Evolutionary conservation across 2,888 invertebrate genomes (phyloP).

Genomic region (Cantharis lateralis): DNA sequence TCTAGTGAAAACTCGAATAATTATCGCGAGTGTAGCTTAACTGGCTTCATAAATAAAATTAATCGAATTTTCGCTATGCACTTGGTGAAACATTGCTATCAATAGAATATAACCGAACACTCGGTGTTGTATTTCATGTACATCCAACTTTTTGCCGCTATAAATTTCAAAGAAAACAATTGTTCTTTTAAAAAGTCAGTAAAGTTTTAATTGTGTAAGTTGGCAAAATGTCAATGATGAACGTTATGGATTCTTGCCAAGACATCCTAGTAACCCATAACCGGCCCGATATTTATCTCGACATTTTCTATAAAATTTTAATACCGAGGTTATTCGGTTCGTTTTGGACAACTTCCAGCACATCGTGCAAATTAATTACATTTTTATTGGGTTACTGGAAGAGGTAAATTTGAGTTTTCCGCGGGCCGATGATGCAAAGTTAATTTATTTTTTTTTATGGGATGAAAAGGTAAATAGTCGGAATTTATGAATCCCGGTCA

Average conservation of each 20-base stretch:
- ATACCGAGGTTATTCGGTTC: not conserved
- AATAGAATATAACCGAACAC: not conserved
- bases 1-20: not conserved
- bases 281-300: not conserved
- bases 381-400: not conserved
- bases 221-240: not conserved
- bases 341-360: not conserved
- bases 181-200: not conserved
- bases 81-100: not conserved
- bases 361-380: not conserved
- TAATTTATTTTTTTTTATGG: not conserved
- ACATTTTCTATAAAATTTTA: not conserved
- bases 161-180: not conserved
- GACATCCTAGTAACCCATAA: not conserved
- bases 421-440: not conserved
- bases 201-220: not conserved
- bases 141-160: not conserved
- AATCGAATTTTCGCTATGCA: not conserved
- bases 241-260: not conserved
- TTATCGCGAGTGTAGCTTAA: not conserved
- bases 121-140: not conserved
- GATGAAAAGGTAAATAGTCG: slow-evolving; percentile 1
- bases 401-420: not conserved
- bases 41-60: not conserved
- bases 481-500: not conserved